phyloP scores from a whole-genome alignment of 1,140 invertebrate species.

The Leguminivora glycinivorella region DNA sequence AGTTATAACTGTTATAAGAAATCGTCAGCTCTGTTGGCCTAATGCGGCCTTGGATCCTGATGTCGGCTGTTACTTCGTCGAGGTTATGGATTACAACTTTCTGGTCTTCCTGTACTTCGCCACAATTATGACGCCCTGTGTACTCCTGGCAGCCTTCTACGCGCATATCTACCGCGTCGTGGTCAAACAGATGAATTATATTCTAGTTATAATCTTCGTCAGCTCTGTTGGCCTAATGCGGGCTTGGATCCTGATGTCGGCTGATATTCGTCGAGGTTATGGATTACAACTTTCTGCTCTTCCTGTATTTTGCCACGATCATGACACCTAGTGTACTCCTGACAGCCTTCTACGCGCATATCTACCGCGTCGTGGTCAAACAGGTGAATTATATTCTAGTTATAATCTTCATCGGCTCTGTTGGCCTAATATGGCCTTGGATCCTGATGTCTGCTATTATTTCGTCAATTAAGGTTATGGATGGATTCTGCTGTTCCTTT shows the following conservation, averaged over 20 bases:
- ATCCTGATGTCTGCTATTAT: constrained; percentile 82
- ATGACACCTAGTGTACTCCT: constrained; percentile 91
- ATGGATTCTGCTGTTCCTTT: constrained; percentile 93
- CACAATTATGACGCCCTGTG: constrained; percentile 91
- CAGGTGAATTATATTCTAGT: too few relatives aligned
- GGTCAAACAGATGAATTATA: constrained; percentile 94
- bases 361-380: constrained; percentile 92
- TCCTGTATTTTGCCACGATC: constrained; percentile 93
- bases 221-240: constrained; percentile 91
- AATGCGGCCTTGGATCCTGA: constrained; percentile 81
- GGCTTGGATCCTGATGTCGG: constrained; percentile 75
- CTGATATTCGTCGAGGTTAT: constrained; percentile 93
- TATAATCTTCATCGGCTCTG: too few relatives aligned
- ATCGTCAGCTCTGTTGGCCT: too few relatives aligned
- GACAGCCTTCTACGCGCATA: constrained; percentile 91
- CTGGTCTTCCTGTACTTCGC: constrained; percentile 93
- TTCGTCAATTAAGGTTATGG: constrained; percentile 93
- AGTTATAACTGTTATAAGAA: too few relatives aligned
- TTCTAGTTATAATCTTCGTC: too few relatives aligned
- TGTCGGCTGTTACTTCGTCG: constrained; percentile 87
- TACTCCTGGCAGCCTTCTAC: constrained; percentile 91
- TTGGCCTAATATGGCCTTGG: constrained; percentile 87
- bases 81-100: constrained; percentile 93
- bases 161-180: constrained; percentile 93
- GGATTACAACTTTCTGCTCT: constrained; percentile 93